Base-by-base conservation (phyloP, 2,888 invertebrate species). In the Sepiola atlantica region DNA sequence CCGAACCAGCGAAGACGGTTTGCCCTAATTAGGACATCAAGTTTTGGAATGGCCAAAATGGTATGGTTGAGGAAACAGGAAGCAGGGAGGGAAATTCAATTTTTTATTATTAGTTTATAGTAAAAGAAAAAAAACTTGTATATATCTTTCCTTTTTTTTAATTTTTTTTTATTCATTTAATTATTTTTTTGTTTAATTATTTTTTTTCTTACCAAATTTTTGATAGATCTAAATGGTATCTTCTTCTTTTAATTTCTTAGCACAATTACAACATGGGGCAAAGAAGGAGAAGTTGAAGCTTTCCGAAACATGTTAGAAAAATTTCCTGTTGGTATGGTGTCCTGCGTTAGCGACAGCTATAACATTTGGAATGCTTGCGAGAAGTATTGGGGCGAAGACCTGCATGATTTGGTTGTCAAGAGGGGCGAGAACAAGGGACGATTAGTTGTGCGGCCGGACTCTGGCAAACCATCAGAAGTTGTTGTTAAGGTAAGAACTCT, bases 221-320 rank as follows among this genome's bases (percentile, higher is more conserved):
- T 45, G 45, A 45, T 45, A 32, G n/a, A 77, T 77, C 16, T n/a
- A 32, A n/a, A 77, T 77, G 16, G 2, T 77, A 77, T 77, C 16
- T n/a, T 32, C 6, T 20, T n/a, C 4, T 32, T 77, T 77, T 32
- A n/a, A 32, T 77, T 77, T 77, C 18, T n/a, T 96, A 98, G 97
- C 95, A 98, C 98, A 20, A 97, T 98, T 94, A 98, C 97, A 28
- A 97, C 97, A 2, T 98, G 98, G 98, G 97, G 97, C 0, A 95
- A 96, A 94, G 96, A 97, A 0, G 97, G 97, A n/a, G 98, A 98
- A 95, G 92, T 95, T 10, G 97, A 97, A n/a, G 97, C 97, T 0
- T 97, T 97, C 95, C 95, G 96, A 92, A 97, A 98, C 95, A 97
- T 98, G 97, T 96, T 98, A 94, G 96, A 96, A 3, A 95, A 96